Percentiles rank a stretch among this genome's conserved stretches.
Evolutionary conservation across 2,888 invertebrate genomes (phyloP).

Genomic region (Keiferia lycopersicella): DNA sequence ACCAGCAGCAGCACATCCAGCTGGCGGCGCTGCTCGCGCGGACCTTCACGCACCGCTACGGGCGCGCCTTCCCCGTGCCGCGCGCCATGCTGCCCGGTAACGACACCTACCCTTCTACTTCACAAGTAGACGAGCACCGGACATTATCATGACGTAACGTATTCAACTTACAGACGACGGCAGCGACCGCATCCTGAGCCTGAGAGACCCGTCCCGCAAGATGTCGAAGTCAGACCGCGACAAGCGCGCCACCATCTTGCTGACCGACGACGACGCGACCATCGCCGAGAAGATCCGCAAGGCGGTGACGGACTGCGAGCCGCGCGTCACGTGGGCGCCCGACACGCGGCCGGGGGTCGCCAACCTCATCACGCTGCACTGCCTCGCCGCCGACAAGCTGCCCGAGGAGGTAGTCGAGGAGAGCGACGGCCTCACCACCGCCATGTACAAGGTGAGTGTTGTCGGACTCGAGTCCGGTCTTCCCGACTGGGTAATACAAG

Average conservation of each 20-base stretch:
- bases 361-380: conserved; percentile 93
- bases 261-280: conserved; percentile 83
- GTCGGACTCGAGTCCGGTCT: not conserved
- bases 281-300: conserved; percentile 84
- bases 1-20: conserved; percentile 95
- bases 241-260: conserved; percentile 75
- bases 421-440: conserved; percentile 85
- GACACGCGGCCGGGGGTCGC: conserved; percentile 91
- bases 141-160: too few relatives aligned
- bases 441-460: conserved; percentile 79
- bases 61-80: conserved; percentile 89
- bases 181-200: conserved; percentile 86
- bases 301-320: conserved; percentile 94
- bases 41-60: conserved; percentile 90
- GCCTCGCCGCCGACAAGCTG: conserved; percentile 84
- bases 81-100: conserved; percentile 83
- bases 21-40: conserved; percentile 89
- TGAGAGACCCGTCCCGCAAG: conserved; percentile 93
- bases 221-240: conserved; percentile 98
- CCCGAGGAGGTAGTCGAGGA: conserved; percentile 87
- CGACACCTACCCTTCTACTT: not conserved
- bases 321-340: conserved; percentile 90
- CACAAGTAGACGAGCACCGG: too few relatives aligned
- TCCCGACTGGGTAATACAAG: too few relatives aligned
- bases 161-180: conserved; percentile 66